Evolutionary conservation across 2,797 vertebrate species (phyloP).

Genomic region (Tenualosa thibaudeaui): DNA sequence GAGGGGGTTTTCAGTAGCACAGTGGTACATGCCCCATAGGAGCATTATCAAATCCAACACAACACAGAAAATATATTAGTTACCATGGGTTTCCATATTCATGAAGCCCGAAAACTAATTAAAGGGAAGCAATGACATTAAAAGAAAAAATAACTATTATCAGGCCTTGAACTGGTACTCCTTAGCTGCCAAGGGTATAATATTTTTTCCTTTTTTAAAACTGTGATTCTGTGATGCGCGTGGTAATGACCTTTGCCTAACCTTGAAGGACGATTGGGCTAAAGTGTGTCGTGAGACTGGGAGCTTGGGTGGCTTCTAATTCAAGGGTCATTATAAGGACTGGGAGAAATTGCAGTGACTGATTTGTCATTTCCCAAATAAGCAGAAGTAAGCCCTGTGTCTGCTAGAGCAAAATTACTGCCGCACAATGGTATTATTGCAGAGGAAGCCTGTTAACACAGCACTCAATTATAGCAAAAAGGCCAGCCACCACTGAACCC

Average conservation of each 20-base stretch:
- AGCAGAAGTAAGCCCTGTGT: slow-evolving; percentile 47
- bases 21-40: neutral
- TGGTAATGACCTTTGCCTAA: neutral
- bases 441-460: slow-evolving; percentile 46
- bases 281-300: neutral
- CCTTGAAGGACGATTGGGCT: neutral
- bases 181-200: neutral
- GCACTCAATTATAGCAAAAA: slow-evolving; percentile 40
- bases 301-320: slow-evolving; percentile 18
- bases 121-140: neutral
- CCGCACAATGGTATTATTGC: slow-evolving; percentile 17
- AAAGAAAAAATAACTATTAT: neutral
- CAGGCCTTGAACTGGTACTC: neutral
- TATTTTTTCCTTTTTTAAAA: neutral
- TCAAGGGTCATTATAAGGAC: slow-evolving; percentile 55
- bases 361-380: slow-evolving; percentile 47
- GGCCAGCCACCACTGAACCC: slow-evolving; percentile 20
- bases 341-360: slow-evolving; percentile 47
- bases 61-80: neutral
- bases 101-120: neutral
- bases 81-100: neutral
- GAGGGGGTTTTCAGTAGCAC: neutral
- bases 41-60: neutral
- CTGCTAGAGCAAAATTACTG: slow-evolving; percentile 54
- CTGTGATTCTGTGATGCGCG: neutral